Evolutionary conservation across 2,888 invertebrate genomes (phyloP).

Genomic region (Baccha elongata): DNA sequence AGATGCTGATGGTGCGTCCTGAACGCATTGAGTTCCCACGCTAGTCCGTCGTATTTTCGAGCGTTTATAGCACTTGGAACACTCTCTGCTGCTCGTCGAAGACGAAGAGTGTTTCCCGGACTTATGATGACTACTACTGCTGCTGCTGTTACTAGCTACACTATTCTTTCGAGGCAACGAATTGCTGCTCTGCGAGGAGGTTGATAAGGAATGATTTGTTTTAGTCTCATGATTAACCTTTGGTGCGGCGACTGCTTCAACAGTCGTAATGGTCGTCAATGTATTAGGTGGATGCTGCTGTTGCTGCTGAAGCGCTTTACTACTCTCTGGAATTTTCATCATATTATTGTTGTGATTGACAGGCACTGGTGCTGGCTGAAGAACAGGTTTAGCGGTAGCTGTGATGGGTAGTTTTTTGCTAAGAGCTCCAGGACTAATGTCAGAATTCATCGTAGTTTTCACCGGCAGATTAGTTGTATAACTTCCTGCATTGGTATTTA

Average conservation of each 20-base stretch:
- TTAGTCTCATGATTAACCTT: slow-evolving; percentile 69
- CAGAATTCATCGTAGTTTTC: slow-evolving; percentile 16
- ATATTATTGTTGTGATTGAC: slow-evolving; percentile 61
- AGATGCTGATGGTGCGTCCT: slow-evolving; percentile 75
- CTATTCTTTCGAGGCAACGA: slow-evolving; percentile 71
- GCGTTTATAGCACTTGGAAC: slow-evolving; percentile 87
- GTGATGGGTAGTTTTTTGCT: slow-evolving; percentile 54
- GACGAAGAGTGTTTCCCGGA: slow-evolving; percentile 76
- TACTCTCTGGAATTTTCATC: slow-evolving; percentile 68
- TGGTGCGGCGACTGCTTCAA: slow-evolving; percentile 47
- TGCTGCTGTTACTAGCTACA: slow-evolving; percentile 68
- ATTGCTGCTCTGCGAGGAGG: slow-evolving; percentile 75
- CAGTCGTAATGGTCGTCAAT: slow-evolving; percentile 27
- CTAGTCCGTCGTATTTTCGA: slow-evolving; percentile 88
- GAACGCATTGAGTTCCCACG: slow-evolving; percentile 88
- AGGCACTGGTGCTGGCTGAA: slow-evolving; percentile 44
- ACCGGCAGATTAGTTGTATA: slow-evolving; percentile 13
- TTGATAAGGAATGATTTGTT: slow-evolving; percentile 75
- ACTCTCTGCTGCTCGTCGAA: slow-evolving; percentile 80
- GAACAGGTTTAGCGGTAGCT: slow-evolving; percentile 31
- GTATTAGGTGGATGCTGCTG: slow-evolving; percentile 32
- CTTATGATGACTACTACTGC: slow-evolving; percentile 72
- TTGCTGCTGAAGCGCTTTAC: slow-evolving; percentile 40
- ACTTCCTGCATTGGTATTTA: slow-evolving; percentile 2
- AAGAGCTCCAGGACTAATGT: slow-evolving; percentile 29